These are phyloP conservation scores for Sympetrum striolatum DNA, from an alignment of 2,888 invertebrate species.

Conservation along the genomic window DNA sequence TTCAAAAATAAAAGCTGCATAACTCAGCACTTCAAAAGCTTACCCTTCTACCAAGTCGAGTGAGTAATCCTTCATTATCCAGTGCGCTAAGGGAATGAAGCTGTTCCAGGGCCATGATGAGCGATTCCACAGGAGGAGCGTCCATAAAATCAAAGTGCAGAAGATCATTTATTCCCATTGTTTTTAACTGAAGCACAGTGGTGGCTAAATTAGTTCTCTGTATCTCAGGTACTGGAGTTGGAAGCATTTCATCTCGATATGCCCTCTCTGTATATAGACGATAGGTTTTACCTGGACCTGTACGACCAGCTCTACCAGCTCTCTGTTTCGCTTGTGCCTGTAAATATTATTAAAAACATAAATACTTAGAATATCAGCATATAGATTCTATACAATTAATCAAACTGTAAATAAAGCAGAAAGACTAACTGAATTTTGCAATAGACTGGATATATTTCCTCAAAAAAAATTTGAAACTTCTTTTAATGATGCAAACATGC, in stretches of 20 bases:
- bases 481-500: too few species aligned
- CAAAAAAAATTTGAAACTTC: too few species aligned
- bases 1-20: too few species aligned
- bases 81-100: slow-evolving; percentile 95
- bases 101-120: slow-evolving; percentile 97
- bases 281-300: slow-evolving; percentile 97
- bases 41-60: slow-evolving; percentile 78
- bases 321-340: slow-evolving; percentile 97
- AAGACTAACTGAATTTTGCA: too few species aligned
- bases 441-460: too few species aligned
- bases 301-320: slow-evolving; percentile 95
- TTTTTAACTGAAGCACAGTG: slow-evolving; percentile 94
- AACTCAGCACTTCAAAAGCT: slow-evolving; percentile 48
- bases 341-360: neutral
- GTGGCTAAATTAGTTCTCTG: slow-evolving; percentile 97
- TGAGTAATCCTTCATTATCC: slow-evolving; percentile 90
- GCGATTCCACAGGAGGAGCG: slow-evolving; percentile 95
- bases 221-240: slow-evolving; percentile 98
- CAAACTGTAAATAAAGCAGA: too few species aligned
- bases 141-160: slow-evolving; percentile 99
- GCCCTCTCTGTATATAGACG: slow-evolving; percentile 97
- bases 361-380: neutral
- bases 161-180: slow-evolving; percentile 99
- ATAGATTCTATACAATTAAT: too few species aligned
- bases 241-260: slow-evolving; percentile 98